These are phyloP conservation scores for Pogona vitticeps DNA, from an alignment of 2,113 vertebrate species.

Conservation along the genomic window DNA sequence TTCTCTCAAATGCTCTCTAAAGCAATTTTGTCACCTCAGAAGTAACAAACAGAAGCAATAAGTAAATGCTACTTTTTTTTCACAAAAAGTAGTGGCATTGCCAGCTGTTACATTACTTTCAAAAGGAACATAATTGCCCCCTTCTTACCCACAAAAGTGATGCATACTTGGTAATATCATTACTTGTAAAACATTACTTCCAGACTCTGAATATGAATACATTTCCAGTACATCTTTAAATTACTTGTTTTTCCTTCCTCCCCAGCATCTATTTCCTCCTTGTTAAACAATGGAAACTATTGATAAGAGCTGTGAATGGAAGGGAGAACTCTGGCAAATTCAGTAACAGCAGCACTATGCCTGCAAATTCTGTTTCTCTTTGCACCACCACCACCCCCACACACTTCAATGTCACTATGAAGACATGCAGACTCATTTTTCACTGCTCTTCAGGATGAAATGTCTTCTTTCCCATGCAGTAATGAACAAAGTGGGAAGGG, in stretches of 20 bases:
- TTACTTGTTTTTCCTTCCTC: not conserved
- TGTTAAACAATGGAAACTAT: conserved; percentile 10
- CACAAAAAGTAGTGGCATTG: too few species aligned
- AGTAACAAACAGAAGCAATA: too few species aligned
- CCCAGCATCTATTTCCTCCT: not conserved
- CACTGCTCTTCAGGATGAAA: not conserved
- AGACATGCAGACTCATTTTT: not conserved
- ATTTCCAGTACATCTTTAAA: not conserved
- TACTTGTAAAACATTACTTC: not conserved
- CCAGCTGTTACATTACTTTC: too few species aligned
- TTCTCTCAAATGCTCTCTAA: too few species aligned
- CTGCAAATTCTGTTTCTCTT: not conserved
- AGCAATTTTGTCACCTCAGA: too few species aligned
- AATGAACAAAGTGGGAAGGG: not conserved
- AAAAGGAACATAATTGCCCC: too few species aligned
- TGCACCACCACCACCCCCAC: too few species aligned
- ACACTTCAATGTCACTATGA: conserved; percentile 7
- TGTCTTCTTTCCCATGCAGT: not conserved
- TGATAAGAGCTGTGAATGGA: not conserved
- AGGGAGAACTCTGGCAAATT: not conserved
- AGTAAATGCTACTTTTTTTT: too few species aligned
- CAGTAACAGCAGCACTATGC: not conserved
- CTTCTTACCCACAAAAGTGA: too few species aligned
- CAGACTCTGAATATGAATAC: not conserved
- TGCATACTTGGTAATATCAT: not conserved